phyloP scores from a whole-genome alignment of 2,797 vertebrate species.

The Scomberomorus guttatus region DNA sequence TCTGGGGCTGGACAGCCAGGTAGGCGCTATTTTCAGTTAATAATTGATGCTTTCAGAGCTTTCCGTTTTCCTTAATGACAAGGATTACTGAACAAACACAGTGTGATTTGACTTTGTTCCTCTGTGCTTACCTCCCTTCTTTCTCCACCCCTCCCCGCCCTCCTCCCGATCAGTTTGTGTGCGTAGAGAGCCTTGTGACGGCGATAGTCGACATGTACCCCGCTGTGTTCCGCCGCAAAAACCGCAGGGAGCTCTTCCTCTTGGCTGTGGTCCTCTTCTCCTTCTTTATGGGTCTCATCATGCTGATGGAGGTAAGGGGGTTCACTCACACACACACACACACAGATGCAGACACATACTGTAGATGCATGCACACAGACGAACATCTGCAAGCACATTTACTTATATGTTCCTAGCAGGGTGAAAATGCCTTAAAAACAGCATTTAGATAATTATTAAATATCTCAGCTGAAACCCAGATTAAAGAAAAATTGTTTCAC shows the following conservation, averaged over 20 bases:
- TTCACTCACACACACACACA: conserved; percentile 11
- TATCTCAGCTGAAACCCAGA: neutral
- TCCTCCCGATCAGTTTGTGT: conserved; percentile 88
- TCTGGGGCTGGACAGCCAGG: conserved; percentile 95
- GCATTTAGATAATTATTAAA: neutral
- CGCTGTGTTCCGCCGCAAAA: conserved; percentile 89
- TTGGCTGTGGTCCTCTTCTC: conserved; percentile 86
- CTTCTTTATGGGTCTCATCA: conserved; percentile 91
- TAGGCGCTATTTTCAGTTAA: conserved; percentile 60
- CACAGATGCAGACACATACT: neutral
- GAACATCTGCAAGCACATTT: neutral
- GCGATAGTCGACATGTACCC: conserved; percentile 95
- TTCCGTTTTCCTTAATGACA: neutral
- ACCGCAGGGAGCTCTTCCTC: conserved; percentile 91
- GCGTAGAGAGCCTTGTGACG: conserved; percentile 92
- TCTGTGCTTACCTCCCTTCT: neutral
- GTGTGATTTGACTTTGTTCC: neutral
- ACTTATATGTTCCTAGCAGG: neutral
- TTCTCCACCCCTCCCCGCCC: too few relatives aligned
- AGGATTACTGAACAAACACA: neutral
- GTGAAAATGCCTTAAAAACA: conserved; percentile 4
- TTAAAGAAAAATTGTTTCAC: neutral
- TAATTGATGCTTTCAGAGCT: neutral
- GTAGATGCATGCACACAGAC: neutral
- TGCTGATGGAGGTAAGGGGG: conserved; percentile 92